These are phyloP conservation scores for Lamproptera curius DNA, from an alignment of 2,888 invertebrate species.

Conservation along the genomic window DNA sequence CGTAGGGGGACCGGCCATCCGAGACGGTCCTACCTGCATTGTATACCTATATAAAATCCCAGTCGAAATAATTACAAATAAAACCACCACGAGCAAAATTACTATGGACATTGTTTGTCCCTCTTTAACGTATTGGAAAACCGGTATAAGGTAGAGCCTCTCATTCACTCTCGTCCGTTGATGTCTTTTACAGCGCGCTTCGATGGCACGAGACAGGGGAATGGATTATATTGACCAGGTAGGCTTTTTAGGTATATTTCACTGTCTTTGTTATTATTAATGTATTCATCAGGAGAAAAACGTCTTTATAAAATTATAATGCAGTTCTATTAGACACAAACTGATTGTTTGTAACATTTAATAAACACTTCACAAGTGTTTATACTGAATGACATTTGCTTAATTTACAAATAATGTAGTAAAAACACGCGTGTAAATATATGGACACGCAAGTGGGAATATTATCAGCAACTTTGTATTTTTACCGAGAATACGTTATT, in stretches of 20 bases:
- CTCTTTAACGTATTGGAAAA: constrained; percentile 49
- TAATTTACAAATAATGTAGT: too few relatives aligned
- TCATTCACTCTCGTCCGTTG: constrained; percentile 57
- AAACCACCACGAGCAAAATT: constrained; percentile 56
- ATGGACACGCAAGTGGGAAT: too few relatives aligned
- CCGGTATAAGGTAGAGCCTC: constrained; percentile 36
- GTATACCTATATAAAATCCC: constrained; percentile 60
- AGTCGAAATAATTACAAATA: constrained; percentile 56
- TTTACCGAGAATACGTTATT: too few relatives aligned
- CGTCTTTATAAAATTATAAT: too few relatives aligned
- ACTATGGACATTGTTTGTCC: constrained; percentile 51
- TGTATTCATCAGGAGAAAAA: too few relatives aligned
- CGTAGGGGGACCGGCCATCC: constrained; percentile 67
- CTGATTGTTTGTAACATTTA: too few relatives aligned
- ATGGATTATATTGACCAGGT: constrained; percentile 30
- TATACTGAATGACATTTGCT: too few relatives aligned
- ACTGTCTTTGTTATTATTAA: not conserved
- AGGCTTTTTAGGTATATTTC: constrained; percentile 2
- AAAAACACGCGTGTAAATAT: too few relatives aligned
- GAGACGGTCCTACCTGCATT: constrained; percentile 59
- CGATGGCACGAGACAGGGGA: constrained; percentile 35
- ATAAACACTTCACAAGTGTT: too few relatives aligned
- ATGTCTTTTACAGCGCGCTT: constrained; percentile 66
- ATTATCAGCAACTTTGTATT: too few relatives aligned
- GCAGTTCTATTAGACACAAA: too few relatives aligned